A percentile compares a stretch with the other conserved stretches of the same genome.
phyloP scores from a whole-genome alignment of 2,113 vertebrate species.

The Chinchilla lanigera region DNA sequence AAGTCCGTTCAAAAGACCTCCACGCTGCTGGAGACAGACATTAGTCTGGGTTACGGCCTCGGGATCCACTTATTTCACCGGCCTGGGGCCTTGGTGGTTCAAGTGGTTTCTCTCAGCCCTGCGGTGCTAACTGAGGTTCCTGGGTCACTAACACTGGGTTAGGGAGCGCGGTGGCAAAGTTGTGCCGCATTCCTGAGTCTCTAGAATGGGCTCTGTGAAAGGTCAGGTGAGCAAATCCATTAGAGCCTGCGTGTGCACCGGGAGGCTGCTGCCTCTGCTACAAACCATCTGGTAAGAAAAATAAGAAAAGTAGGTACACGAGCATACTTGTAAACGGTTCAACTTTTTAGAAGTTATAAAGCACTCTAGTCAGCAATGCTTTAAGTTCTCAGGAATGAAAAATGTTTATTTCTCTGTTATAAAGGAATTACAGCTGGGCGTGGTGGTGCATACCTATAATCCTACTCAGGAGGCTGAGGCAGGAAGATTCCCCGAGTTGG shows the following conservation, averaged over 20 bases:
- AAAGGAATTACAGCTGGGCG: neutral
- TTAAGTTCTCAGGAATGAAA: neutral
- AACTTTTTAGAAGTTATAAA: conserved; percentile 56
- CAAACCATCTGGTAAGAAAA: neutral
- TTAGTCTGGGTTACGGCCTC: neutral
- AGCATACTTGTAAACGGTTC: neutral
- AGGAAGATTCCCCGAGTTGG: neutral
- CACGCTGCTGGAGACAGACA: neutral
- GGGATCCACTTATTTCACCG: neutral
- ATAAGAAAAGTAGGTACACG: neutral
- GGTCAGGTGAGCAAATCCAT: neutral
- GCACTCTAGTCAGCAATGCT: neutral
- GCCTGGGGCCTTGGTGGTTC: neutral
- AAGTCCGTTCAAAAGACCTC: neutral
- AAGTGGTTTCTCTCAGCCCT: neutral
- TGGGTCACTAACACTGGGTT: too few species aligned
- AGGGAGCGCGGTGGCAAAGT: neutral
- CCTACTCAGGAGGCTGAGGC: neutral
- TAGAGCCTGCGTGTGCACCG: neutral
- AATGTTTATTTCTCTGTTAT: conserved; percentile 35
- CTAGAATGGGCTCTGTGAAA: neutral
- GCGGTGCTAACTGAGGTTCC: neutral
- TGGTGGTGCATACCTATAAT: neutral
- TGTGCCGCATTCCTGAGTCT: neutral
- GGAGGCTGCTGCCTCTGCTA: accelerated